phyloP scores from a whole-genome alignment of 2,797 vertebrate species.

The Lithobates pipiens region DNA sequence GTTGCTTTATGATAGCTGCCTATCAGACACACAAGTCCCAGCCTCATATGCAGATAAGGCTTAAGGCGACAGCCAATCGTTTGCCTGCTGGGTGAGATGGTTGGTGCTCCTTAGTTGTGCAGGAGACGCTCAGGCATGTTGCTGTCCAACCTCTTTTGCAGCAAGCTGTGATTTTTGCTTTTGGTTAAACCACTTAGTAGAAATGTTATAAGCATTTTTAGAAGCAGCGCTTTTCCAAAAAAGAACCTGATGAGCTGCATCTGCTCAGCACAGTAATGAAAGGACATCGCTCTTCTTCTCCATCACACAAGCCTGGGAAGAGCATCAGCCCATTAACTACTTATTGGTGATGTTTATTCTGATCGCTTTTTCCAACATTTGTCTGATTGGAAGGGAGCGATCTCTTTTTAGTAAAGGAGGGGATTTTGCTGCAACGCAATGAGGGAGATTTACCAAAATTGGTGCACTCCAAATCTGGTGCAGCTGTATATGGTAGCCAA shows the following conservation, averaged over 20 bases:
- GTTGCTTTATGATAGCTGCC: neutral
- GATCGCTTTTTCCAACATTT: neutral
- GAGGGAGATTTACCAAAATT: too few relatives aligned
- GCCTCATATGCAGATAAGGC: slow-evolving; percentile 48
- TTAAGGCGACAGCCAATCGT: neutral
- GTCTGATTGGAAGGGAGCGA: too few relatives aligned
- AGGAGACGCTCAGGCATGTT: neutral
- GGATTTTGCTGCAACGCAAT: too few relatives aligned
- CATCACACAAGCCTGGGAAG: too few relatives aligned
- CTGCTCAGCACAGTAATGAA: too few relatives aligned
- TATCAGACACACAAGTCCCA: slow-evolving; percentile 1
- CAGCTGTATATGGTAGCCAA: too few relatives aligned
- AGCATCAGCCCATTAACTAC: too few relatives aligned
- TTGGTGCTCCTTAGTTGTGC: neutral
- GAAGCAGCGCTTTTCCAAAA: neutral
- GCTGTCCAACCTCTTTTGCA: neutral
- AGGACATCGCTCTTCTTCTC: too few relatives aligned
- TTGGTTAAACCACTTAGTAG: neutral
- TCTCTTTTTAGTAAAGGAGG: too few relatives aligned
- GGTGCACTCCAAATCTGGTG: too few relatives aligned
- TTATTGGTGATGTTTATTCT: too few relatives aligned
- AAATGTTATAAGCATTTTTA: neutral
- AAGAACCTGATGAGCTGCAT: neutral
- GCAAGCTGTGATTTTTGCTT: neutral
- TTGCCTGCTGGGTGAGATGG: neutral